Percentiles rank a stretch among this genome's conserved stretches.
phyloP scores from a whole-genome alignment of 2,888 invertebrate species.

The Dastarcus helophoroides region DNA sequence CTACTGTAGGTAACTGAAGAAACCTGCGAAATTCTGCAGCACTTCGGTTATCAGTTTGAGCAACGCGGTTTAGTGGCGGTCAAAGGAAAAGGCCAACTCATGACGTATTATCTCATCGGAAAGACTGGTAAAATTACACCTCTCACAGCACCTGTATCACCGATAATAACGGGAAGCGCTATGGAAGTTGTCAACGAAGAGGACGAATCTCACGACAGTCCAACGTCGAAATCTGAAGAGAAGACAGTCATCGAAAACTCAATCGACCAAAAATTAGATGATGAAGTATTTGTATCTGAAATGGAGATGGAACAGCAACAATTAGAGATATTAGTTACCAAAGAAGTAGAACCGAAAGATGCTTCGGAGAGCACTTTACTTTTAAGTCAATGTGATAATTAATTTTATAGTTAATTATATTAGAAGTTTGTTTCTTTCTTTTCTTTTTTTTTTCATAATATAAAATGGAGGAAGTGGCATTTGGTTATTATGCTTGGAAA shows the following conservation, averaged over 20 bases:
- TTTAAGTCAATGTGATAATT: conserved; percentile 26
- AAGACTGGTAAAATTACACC: conserved; percentile 36
- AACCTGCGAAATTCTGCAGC: conserved; percentile 77
- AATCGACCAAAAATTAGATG: conserved; percentile 25
- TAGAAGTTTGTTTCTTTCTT: no score
- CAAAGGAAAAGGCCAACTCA: conserved; percentile 92
- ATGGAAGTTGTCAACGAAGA: conserved; percentile 38
- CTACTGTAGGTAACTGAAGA: conserved; percentile 91
- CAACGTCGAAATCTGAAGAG: conserved; percentile 33
- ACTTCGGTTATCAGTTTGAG: conserved; percentile 86
- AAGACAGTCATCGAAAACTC: conserved; percentile 33
- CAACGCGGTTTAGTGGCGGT: conserved; percentile 91
- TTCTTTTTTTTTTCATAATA: no score
- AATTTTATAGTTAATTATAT: conserved; percentile 10
- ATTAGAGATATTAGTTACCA: conserved; percentile 22
- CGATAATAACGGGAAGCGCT: conserved; percentile 19
- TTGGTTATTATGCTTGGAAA: no score
- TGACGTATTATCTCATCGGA: conserved; percentile 83
- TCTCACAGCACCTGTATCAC: conserved; percentile 32
- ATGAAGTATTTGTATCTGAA: conserved; percentile 28
- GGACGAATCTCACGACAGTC: conserved; percentile 35
- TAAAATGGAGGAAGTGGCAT: no score
- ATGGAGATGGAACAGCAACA: conserved; percentile 23
- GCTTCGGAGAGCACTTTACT: conserved; percentile 30
- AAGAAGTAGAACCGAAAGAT: conserved; percentile 28